Base-by-base conservation (phyloP, 2,113 vertebrate genomes). In the Micromys minutus region DNA sequence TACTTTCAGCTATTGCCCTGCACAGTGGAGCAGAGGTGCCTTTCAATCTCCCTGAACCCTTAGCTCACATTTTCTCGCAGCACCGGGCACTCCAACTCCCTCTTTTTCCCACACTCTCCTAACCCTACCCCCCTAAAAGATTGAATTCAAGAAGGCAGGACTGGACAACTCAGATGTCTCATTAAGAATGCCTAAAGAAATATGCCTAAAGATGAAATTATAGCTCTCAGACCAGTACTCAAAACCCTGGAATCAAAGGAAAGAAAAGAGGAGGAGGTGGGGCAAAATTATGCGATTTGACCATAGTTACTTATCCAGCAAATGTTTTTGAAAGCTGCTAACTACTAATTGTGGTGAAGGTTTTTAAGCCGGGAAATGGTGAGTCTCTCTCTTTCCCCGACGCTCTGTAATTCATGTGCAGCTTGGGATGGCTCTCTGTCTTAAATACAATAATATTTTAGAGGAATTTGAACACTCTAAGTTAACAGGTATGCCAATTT, bases 301-400 rank as follows among this genome's bases (percentile, higher is more conserved):
- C 96, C 85, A 63, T 96, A 95, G 97, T 97, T 98, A 97, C 95
- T 97, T 97, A 97, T 92, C 98, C 96, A 97, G 98, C 97, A 97
- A 98, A 98, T 98, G 98, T 97, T 98, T 98, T 97, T 98, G 98
- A 98, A 97, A 98, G 98, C 98, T 96, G 97, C 98, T 97, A 97
- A 97, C 97, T 97, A 97, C 98, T 98, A 98, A 98, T 98, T 98
- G 97, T 98, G 94, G 98, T 97, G 96, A 98, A 98, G 97, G 97
- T 97, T 98, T 98, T 98, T 98, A 98, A 98, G 98, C 92, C 83
- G 91, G 97, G 97, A 97, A 98, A 98, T 77, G 0, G 96, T 61
- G 87, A 95, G 96, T 97, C 96, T 96, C 77, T 92, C 69, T 93
- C 96, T 87, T 79, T 90, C 87, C 26, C 45, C 4, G 92, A 96